Base-by-base conservation (phyloP, 2,797 vertebrate species). In the Apogon talboti region DNA sequence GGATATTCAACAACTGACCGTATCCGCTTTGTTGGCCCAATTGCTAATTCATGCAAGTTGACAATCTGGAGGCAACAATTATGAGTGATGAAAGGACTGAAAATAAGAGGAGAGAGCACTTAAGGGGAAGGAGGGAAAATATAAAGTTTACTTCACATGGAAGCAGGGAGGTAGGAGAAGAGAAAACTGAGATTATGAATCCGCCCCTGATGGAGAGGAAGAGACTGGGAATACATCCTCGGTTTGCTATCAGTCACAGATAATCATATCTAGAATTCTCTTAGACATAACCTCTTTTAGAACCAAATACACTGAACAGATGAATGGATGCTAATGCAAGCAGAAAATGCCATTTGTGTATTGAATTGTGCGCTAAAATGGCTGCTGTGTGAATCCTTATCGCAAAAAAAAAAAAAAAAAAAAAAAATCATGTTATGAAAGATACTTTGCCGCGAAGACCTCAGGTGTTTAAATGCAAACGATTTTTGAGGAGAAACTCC, bases 31-130 rank as follows among this genome's bases (percentile, higher is more conserved):
- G 78, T 71, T 92, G 91, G 87, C 92, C 92, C 91, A 89, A 82
- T 92, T 92, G 89, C 85, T 92, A 94, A 93, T 92, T 93, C 92
- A 91, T 91, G 92, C 91, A 92, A 92, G 90, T 89, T 91, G 86
- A 89, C 90, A 86, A 90, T 91, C 89, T 92, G 89, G 87, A 91
- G 88, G 88, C 85, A 84, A 88, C 87, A 86, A 90, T 92, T 92
- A 91, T 86, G 74, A 87, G 85, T 76, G 83, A 87, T 64, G 78
- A 86, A 86, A 82, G 73, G 78, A 70, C 66, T 61, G 72, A 85
- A 83, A 83, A 83, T 76, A 89, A 87, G 76, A 75, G 70, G 63
- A 70, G 74, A 77, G 65, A 66, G 76, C 71, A 83, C 74, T 82
- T 80, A 79, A 68, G 62, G 77, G 61, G 50, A 51, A 42, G 57